Conservation (phyloP, 2,888 invertebrate genomes). For the Melieria omissa region DNA sequence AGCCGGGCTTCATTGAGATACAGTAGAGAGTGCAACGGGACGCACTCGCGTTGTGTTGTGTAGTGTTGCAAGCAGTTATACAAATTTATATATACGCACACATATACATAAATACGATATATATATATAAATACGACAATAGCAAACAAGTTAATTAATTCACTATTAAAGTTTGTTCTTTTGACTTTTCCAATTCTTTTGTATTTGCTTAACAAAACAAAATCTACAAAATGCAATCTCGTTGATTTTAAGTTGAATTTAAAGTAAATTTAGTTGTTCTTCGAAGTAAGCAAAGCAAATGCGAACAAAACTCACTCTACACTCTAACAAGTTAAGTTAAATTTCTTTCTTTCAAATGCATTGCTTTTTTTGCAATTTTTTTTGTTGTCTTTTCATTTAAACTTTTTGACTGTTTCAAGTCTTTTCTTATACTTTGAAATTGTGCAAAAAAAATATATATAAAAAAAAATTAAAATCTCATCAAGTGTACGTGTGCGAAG, state of each 20-base stretch:
- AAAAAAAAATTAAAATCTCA: constrained; percentile 16
- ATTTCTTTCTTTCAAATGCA: neutral
- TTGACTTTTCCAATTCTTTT: constrained; percentile 20
- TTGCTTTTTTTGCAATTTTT: constrained; percentile 6
- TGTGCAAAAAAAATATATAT: constrained; percentile 31
- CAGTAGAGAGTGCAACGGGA: constrained; percentile 42
- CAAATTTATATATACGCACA: constrained; percentile 25
- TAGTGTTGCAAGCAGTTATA: constrained; percentile 12
- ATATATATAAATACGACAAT: constrained; percentile 26
- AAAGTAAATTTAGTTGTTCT: constrained; percentile 8
- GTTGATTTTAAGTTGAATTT: constrained; percentile 27
- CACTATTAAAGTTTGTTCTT: constrained; percentile 29
- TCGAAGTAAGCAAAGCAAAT: constrained; percentile 14
- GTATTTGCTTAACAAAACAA: constrained; percentile 23
- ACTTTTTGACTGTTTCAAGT: constrained; percentile 20
- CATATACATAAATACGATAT: constrained; percentile 44
- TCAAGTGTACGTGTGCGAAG: constrained; percentile 17
- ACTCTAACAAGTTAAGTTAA: constrained; percentile 24
- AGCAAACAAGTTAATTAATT: constrained; percentile 18
- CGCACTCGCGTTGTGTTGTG: too few species aligned
- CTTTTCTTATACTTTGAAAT: constrained; percentile 30
- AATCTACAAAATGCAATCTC: constrained; percentile 25
- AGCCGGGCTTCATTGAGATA: constrained; percentile 65
- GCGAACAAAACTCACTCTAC: too few species aligned
- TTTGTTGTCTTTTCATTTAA: constrained; percentile 36